A percentile compares a stretch with the other conserved stretches of the same genome.
Conservation (phyloP, 1,140 invertebrate genomes). For the Drosophila prosaltans region DNA sequence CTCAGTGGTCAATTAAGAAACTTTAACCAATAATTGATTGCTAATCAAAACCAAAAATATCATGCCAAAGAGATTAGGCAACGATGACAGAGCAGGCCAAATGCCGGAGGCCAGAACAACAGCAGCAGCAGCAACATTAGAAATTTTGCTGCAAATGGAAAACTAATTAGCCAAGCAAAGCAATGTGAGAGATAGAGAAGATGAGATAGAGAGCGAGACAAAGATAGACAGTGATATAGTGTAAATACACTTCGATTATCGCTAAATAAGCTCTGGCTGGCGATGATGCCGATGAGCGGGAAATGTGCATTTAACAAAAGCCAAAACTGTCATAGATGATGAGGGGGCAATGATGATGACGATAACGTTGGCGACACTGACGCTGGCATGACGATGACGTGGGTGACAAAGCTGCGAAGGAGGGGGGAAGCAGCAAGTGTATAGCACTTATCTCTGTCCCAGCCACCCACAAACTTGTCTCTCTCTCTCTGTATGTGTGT, state of each 20-base stretch:
- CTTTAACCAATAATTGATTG: constrained; percentile 7
- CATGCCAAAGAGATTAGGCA: neutral
- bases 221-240: constrained; percentile 12
- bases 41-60: constrained; percentile 15
- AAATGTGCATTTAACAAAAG: constrained; percentile 49
- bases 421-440: neutral
- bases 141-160: constrained; percentile 35
- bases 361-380: neutral
- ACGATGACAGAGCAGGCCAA: neutral
- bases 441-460: constrained; percentile 50
- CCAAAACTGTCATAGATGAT: constrained; percentile 35
- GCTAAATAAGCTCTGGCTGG: constrained; percentile 59
- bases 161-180: constrained; percentile 57
- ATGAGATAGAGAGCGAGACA: no score
- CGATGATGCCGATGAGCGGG: constrained; percentile 32
- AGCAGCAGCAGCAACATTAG: neutral
- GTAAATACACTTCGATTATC: constrained; percentile 69
- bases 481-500: constrained; percentile 27
- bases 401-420: constrained; percentile 22
- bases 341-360: constrained; percentile 26
- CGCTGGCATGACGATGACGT: neutral
- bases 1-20: constrained; percentile 1
- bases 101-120: neutral
- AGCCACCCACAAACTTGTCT: constrained; percentile 2
- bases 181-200: neutral